These are phyloP conservation scores for Crambe crambe DNA, from an alignment of 37 sponge, comb jelly and placozoan species.

Conservation along the genomic window DNA sequence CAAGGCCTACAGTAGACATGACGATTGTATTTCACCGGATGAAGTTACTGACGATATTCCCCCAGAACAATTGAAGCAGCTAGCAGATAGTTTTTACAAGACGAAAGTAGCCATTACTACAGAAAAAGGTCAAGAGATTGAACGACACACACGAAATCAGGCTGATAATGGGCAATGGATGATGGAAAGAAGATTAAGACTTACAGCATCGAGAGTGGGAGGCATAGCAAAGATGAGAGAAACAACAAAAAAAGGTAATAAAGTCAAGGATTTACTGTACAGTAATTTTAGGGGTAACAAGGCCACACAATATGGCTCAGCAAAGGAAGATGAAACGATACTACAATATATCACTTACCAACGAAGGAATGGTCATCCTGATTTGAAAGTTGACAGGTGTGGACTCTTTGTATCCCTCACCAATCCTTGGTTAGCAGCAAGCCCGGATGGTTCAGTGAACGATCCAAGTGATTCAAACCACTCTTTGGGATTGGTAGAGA, in stretches of 20 bases:
- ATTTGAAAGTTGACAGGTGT: background rate
- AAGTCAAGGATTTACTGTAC: slow-evolving; percentile 36
- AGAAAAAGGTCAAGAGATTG: slow-evolving; percentile 5
- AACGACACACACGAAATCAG: slow-evolving; percentile 9
- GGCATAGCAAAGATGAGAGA: slow-evolving; percentile 27
- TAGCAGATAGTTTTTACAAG: slow-evolving; percentile 18
- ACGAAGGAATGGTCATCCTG: slow-evolving; percentile 6
- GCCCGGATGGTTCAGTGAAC: slow-evolving; percentile 24
- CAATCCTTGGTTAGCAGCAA: slow-evolving; percentile 45
- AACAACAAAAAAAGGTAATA: slow-evolving; percentile 24
- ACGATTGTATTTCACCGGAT: slow-evolving; percentile 18
- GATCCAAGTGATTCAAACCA: slow-evolving; percentile 27
- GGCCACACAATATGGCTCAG: slow-evolving; percentile 40
- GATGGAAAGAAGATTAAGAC: slow-evolving; percentile 29
- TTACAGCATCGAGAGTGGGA: slow-evolving; percentile 37
- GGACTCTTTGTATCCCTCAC: slow-evolving; percentile 10
- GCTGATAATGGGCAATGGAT: slow-evolving; percentile 15
- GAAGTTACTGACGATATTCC: slow-evolving; percentile 18
- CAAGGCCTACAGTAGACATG: slow-evolving; percentile 40
- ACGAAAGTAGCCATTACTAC: slow-evolving; percentile 21
- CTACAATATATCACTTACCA: slow-evolving; percentile 7
- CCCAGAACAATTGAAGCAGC: background rate
- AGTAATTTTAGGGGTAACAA: slow-evolving; percentile 37
- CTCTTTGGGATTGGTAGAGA: background rate
- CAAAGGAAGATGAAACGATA: slow-evolving; percentile 9